These are phyloP conservation scores for Podiceps cristatus DNA, from an alignment of 2,113 vertebrate genomes.

Conservation along the genomic window DNA sequence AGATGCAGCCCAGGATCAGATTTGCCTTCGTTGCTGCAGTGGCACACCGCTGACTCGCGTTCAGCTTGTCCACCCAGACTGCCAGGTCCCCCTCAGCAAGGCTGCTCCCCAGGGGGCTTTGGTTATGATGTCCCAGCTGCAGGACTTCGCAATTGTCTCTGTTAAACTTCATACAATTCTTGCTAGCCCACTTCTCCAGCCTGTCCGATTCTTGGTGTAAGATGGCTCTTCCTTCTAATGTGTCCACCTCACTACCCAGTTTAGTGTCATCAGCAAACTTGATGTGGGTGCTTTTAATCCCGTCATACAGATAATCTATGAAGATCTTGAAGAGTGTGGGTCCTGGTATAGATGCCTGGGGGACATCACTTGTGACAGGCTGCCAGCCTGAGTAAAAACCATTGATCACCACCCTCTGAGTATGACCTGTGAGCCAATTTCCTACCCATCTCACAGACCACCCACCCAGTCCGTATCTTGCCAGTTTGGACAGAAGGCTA, in stretches of 20 bases:
- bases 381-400: neutral
- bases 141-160: neutral
- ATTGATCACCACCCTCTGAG: neutral
- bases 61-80: neutral
- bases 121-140: neutral
- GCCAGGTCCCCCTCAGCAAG: neutral
- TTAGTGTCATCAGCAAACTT: neutral
- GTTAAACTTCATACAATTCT: neutral
- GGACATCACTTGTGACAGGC: neutral
- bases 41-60: rapidly evolving
- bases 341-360: neutral
- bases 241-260: neutral
- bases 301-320: neutral
- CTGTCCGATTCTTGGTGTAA: neutral
- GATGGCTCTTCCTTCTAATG: neutral
- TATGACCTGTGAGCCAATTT: neutral
- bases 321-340: neutral
- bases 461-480: neutral
- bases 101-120: neutral
- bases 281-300: neutral
- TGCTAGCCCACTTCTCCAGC: neutral
- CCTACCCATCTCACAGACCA: neutral
- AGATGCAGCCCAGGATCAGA: neutral
- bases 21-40: neutral
- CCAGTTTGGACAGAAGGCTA: neutral